A percentile compares a stretch with the other conserved stretches of the same genome.
Conservation (phyloP, 1,140 invertebrate genomes). For the Asbolus verrucosus region DNA sequence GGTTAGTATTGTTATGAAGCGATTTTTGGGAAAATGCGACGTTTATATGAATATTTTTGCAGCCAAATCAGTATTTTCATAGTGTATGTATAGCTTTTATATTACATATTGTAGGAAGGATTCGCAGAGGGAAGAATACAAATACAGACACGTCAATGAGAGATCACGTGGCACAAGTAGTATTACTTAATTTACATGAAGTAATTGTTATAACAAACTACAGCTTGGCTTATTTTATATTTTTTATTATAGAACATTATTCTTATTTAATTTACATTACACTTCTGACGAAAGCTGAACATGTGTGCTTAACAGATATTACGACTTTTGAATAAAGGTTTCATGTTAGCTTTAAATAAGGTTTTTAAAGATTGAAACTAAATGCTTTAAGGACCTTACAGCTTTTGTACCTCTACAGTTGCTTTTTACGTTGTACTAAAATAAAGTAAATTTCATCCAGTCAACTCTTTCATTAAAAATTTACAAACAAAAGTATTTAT, state of each 20-base stretch:
- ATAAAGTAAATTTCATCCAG: constrained; percentile 1
- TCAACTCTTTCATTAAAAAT: not conserved
- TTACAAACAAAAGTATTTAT: constrained; percentile 1
- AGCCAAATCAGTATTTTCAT: constrained; percentile 37
- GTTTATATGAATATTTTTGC: constrained; percentile 30
- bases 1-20: too few relatives aligned
- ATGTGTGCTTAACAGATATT: constrained; percentile 7
- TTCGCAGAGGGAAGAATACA: not conserved
- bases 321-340: not conserved
- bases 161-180: too few relatives aligned
- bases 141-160: too few relatives aligned
- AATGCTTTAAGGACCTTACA: not conserved
- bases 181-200: constrained; percentile 12
- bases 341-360: constrained; percentile 19
- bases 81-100: constrained; percentile 31
- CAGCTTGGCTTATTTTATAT: not conserved
- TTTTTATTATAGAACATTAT: not conserved
- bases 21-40: not conserved
- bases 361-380: not conserved
- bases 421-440: constrained; percentile 16
- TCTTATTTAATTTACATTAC: not conserved
- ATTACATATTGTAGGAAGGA: not conserved
- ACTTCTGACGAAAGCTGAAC: not conserved
- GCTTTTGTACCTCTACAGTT: constrained; percentile 32
- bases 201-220: not conserved